Evolutionary conservation across 2,113 vertebrate genomes (phyloP).

Genomic region (Varanus salvator): DNA sequence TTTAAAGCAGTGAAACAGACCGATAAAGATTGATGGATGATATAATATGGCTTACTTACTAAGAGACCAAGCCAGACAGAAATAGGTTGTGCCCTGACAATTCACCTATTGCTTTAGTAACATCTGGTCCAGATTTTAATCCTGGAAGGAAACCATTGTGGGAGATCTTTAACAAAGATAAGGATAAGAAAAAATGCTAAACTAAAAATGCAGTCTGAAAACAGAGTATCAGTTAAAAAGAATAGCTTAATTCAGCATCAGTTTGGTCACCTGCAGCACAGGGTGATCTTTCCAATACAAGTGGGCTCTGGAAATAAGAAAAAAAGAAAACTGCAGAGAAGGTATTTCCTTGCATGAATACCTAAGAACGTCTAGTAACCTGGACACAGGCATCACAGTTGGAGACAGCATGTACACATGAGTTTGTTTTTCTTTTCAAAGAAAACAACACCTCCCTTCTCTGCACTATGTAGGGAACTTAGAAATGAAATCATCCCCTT

Average conservation of each 20-base stretch:
- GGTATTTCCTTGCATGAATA: not conserved
- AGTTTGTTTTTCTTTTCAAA: not conserved
- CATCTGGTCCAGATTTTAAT: conserved; percentile 10
- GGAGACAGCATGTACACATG: not conserved
- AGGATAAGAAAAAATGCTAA: not conserved
- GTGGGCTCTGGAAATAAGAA: not conserved
- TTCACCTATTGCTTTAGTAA: not conserved
- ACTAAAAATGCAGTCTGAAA: not conserved
- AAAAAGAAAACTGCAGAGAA: not conserved
- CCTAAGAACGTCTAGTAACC: not conserved
- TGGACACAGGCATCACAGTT: not conserved
- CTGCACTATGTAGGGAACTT: not conserved
- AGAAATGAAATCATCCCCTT: not conserved
- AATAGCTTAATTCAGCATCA: not conserved
- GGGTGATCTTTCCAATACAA: not conserved
- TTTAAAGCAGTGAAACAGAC: not conserved
- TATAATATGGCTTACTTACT: not conserved
- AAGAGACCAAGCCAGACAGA: not conserved
- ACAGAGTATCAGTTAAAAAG: not conserved
- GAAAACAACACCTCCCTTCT: too few species aligned
- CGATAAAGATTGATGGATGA: conserved; percentile 1
- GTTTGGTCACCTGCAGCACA: not conserved
- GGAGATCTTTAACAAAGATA: not conserved
- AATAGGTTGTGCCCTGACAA: not conserved
- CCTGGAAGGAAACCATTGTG: not conserved